Base-by-base conservation (phyloP, 2,113 vertebrate genomes). In the Pimephales promelas region DNA sequence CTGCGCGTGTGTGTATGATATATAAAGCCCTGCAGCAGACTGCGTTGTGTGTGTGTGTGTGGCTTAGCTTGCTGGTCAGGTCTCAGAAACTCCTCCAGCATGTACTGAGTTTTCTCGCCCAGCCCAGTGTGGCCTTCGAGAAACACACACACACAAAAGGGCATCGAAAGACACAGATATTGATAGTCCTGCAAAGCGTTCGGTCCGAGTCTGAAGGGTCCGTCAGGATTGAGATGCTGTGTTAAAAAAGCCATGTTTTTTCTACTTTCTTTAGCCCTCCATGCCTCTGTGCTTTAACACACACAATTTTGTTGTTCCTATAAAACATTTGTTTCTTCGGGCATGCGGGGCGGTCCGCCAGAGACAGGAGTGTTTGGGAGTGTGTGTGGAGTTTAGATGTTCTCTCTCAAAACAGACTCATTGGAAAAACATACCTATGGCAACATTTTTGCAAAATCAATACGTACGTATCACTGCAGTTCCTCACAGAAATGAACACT, bases 1-100 rank as follows among this genome's bases (percentile, higher is more conserved):
- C 74, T 59, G 52, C 54, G 34, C 28, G 9, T 62, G 8, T 62
- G 8, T 28, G 47, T 28, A 34, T 57, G 86, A 88, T 88, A 89
- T 87, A 88, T 87, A 87, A 88, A 85, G 70, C 26, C 26, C 81
- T 88, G 85, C 90, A 34, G 64, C 18, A n/a, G 34, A 34, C 18
- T 3, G 0, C 10, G 31, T 36, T 14, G 45, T 40, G 45, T 47
- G 45, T 4, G 45, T 22, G 45, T 36, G 36, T 7, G 36, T 36
- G 16, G 81, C 85, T 93, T 91, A 87, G 89, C 88, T 92, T 92
- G 88, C 91, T 56, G 83, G 90, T 93, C 91, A 93, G 89, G 90
- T 92, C 91, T 86, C 82, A 89, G 90, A 92, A 94, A 93, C 92
- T 94, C 91, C 88, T 80, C 88, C 71, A 87, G 85, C 89, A 84